Evolutionary conservation across 2,888 invertebrate genomes (phyloP).

Genomic region (Cancer borealis): DNA sequence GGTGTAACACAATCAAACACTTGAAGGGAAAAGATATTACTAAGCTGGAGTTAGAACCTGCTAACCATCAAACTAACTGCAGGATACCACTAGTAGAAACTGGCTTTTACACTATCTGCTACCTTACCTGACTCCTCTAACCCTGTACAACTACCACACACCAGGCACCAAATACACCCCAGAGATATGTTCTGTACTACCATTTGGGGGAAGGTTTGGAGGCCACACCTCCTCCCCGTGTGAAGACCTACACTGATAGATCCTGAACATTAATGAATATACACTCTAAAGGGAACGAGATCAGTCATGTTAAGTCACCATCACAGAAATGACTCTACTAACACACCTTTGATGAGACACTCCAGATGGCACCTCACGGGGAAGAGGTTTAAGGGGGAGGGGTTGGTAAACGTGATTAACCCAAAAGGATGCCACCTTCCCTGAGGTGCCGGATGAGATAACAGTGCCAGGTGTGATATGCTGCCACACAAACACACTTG

Average conservation of each 20-base stretch:
- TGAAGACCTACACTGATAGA: background rate
- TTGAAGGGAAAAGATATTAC: background rate
- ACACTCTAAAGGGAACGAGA: background rate
- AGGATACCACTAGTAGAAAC: background rate
- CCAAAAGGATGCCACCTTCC: background rate
- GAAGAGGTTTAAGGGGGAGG: background rate
- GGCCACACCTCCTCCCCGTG: background rate
- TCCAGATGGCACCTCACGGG: background rate
- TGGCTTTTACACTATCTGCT: background rate
- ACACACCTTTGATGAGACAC: background rate
- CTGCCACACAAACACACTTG: background rate
- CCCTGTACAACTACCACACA: background rate
- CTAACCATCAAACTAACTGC: background rate
- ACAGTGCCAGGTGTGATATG: background rate
- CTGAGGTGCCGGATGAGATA: conserved; percentile 4
- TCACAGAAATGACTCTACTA: background rate
- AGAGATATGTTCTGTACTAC: background rate
- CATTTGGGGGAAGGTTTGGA: background rate
- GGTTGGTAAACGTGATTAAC: background rate
- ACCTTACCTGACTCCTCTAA: background rate
- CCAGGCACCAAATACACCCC: background rate
- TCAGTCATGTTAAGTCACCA: background rate
- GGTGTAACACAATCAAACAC: background rate
- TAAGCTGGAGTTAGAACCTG: background rate
- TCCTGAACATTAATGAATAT: background rate